Percentiles rank a stretch among this genome's conserved stretches.
Evolutionary conservation across 2,797 vertebrate genomes (phyloP).

Genomic region (Amniataba percoides): DNA sequence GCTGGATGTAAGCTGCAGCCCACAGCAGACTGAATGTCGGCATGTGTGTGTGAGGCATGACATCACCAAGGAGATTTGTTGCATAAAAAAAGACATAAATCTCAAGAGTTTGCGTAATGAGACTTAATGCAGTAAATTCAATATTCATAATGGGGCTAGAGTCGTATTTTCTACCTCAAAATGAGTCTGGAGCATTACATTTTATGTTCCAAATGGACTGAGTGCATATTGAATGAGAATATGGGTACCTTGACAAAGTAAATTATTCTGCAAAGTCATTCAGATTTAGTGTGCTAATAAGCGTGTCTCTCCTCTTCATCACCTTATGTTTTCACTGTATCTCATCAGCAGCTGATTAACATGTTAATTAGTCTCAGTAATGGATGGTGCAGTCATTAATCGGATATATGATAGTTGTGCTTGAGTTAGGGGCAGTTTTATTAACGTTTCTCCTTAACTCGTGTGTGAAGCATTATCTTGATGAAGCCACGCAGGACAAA

Average conservation of each 20-base stretch:
- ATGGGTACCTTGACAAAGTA: conserved; percentile 12
- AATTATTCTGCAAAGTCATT: conserved; percentile 37
- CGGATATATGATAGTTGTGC: conserved; percentile 23
- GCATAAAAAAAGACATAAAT: conserved; percentile 5
- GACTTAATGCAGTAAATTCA: conserved; percentile 14
- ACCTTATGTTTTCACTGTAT: background rate
- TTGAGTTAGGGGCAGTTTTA: conserved; percentile 7
- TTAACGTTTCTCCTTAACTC: conserved; percentile 16
- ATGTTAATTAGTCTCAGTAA: conserved; percentile 32
- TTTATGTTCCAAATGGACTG: background rate
- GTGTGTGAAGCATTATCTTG: conserved; percentile 19
- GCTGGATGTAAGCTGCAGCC: conserved; percentile 89
- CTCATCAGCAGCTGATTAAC: conserved; percentile 33
- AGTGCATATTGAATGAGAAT: conserved; percentile 28
- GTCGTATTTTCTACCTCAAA: background rate
- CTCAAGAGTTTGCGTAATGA: background rate
- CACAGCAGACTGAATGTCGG: conserved; percentile 50
- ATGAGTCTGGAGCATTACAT: background rate
- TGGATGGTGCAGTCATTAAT: conserved; percentile 33
- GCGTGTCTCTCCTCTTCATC: conserved; percentile 13
- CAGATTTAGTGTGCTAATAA: background rate
- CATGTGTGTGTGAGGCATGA: conserved; percentile 67
- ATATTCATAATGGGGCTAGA: conserved; percentile 3
- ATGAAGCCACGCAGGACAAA: conserved; percentile 29
- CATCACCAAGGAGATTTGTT: conserved; percentile 39